Evolutionary conservation across 2,113 vertebrate species (phyloP).

Genomic region (Sialia sialis): DNA sequence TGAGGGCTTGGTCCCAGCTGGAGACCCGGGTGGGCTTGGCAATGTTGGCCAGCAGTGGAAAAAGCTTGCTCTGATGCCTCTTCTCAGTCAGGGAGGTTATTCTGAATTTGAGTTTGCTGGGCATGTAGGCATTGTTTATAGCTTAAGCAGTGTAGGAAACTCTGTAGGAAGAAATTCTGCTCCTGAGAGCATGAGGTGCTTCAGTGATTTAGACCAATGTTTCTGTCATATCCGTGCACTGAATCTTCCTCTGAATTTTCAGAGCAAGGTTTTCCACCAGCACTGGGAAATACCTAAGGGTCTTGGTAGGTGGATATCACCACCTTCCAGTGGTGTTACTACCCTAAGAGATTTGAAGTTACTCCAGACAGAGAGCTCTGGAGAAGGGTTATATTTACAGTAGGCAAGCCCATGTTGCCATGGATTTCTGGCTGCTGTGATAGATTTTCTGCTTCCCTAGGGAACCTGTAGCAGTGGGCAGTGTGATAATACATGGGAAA

Average conservation of each 20-base stretch:
- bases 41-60: not conserved
- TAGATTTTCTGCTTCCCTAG: not conserved
- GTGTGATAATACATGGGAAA: accelerated
- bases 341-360: not conserved
- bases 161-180: not conserved
- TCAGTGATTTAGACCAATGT: not conserved
- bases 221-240: not conserved
- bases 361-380: not conserved
- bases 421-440: not conserved
- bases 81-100: not conserved
- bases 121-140: not conserved
- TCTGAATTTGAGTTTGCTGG: not conserved
- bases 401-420: not conserved
- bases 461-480: not conserved
- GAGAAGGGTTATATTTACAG: not conserved
- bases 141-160: not conserved
- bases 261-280: not conserved
- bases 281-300: not conserved
- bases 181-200: accelerated
- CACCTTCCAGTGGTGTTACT: not conserved
- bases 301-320: not conserved
- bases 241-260: not conserved
- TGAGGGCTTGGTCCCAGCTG: accelerated
- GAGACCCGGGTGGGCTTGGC: accelerated
- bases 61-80: not conserved